A percentile compares a stretch with the other conserved stretches of the same genome.
Conservation (phyloP, 1,140 invertebrate genomes). For the Calosoma granatense region DNA sequence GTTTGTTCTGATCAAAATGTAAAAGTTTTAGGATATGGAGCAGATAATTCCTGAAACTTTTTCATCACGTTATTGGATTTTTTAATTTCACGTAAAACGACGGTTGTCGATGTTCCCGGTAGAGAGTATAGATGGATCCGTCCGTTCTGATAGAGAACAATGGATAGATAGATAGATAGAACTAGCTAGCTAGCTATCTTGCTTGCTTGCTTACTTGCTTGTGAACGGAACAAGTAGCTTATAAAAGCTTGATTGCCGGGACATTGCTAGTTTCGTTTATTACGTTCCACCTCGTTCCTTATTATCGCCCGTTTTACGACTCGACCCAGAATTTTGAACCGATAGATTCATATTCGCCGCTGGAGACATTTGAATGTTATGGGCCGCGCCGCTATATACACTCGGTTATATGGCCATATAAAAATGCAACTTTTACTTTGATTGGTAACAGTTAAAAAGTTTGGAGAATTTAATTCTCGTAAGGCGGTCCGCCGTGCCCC, state of each 20-base stretch:
- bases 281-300: constrained; percentile 21
- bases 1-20: too few species aligned
- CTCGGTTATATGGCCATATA: constrained; percentile 20
- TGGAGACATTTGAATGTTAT: constrained; percentile 17
- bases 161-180: too few species aligned
- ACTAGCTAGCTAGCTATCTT: too few species aligned
- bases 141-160: too few species aligned
- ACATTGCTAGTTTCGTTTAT: constrained; percentile 21
- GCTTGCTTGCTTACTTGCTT: too few species aligned
- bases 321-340: constrained; percentile 6
- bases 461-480: constrained; percentile 21
- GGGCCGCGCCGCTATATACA: constrained; percentile 12
- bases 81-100: too few species aligned
- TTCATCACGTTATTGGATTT: too few species aligned
- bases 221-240: neutral
- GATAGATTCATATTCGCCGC: constrained; percentile 19
- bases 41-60: too few species aligned
- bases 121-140: too few species aligned
- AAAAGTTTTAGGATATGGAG: too few species aligned
- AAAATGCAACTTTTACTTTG: constrained; percentile 23
- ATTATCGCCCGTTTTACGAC: constrained; percentile 21
- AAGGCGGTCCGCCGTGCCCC: too few species aligned
- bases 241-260: constrained; percentile 22
- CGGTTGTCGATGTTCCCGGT: too few species aligned
- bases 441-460: constrained; percentile 22